phyloP scores from a whole-genome alignment of 2,113 vertebrate genomes.

The Tachuris rubrigastra region DNA sequence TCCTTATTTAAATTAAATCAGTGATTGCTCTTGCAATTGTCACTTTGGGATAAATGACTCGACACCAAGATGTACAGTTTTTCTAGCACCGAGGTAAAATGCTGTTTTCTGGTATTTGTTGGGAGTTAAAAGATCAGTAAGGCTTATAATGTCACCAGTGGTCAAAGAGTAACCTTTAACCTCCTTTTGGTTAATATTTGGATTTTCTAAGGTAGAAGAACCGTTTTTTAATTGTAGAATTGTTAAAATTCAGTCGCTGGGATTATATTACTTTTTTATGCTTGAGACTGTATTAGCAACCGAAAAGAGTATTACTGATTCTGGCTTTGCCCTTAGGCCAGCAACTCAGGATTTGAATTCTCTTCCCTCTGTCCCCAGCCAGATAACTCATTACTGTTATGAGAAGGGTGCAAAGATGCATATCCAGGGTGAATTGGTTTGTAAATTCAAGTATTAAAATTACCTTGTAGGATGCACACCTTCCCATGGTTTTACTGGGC shows the following conservation, averaged over 20 bases:
- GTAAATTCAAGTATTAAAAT: not conserved
- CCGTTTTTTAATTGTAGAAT: not conserved
- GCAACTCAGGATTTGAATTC: not conserved
- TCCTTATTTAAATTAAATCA: not conserved
- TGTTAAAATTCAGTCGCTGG: not conserved
- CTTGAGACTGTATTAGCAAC: not conserved
- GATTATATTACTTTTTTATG: not conserved
- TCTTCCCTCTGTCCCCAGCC: not conserved
- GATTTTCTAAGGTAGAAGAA: not conserved
- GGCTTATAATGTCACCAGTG: not conserved
- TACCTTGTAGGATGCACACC: not conserved
- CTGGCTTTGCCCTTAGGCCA: not conserved
- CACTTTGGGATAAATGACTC: not conserved
- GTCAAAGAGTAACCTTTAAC: not conserved
- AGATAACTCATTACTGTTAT: not conserved
- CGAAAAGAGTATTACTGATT: not conserved
- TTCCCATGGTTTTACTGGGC: not conserved
- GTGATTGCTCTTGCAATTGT: not conserved
- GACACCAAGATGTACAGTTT: not conserved
- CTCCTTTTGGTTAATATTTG: not conserved
- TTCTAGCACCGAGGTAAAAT: not conserved
- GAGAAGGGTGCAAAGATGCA: not conserved
- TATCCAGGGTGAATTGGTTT: not conserved
- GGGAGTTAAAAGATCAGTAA: not conserved
- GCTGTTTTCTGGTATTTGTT: not conserved